Percentiles rank a stretch among this genome's conserved stretches.
Conservation (phyloP, 2,113 vertebrate species). For the Nycticorax nycticorax region DNA sequence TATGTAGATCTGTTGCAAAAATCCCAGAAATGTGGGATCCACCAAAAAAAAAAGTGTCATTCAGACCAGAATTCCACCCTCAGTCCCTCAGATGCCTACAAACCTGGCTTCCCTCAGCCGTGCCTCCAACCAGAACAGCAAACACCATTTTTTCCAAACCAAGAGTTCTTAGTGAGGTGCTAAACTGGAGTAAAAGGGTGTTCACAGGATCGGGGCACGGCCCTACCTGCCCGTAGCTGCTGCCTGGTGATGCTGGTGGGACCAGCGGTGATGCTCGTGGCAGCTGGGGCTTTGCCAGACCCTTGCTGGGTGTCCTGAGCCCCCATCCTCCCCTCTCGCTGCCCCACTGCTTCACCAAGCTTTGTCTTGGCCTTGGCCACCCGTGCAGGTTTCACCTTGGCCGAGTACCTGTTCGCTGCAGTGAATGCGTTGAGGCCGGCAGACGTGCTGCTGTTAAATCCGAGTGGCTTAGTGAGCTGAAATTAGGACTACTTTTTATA, state of each 20-base stretch:
- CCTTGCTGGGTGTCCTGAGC: neutral
- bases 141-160: neutral
- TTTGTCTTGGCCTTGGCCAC: neutral
- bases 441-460: neutral
- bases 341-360: neutral
- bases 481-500: neutral
- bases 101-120: neutral
- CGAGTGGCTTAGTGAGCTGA: neutral
- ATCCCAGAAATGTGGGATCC: neutral
- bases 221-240: rapidly evolving
- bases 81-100: neutral
- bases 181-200: neutral
- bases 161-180: neutral
- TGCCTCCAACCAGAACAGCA: neutral
- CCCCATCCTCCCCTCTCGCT: rapidly evolving
- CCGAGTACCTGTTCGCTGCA: neutral
- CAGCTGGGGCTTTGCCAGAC: rapidly evolving
- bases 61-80: neutral
- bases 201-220: rapidly evolving
- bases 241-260: neutral
- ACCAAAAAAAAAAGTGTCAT: neutral
- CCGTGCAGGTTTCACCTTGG: neutral
- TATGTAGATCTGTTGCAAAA: neutral
- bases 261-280: neutral
- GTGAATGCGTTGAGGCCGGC: neutral